Base-by-base conservation (phyloP, 2,888 invertebrate genomes). In the Nomada flava region DNA sequence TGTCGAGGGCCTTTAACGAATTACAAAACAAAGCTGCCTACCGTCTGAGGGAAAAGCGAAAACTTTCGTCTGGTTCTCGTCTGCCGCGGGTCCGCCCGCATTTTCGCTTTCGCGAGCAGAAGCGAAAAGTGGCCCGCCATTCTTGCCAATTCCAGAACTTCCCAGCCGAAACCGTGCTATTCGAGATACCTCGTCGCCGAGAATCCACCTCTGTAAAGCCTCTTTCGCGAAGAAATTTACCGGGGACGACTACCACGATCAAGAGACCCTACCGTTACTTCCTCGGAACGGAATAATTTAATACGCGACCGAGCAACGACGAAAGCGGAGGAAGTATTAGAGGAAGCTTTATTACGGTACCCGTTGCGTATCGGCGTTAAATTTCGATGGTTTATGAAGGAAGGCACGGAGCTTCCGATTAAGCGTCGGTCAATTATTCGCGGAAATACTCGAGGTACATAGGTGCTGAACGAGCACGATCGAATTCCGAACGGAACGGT, bases 1-100 rank as follows among this genome's bases (percentile, higher is more conserved):
- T 13, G 18, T 2, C 20, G 53, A 36, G 26, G 76, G 76, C 65
- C 77, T 83, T 83, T 82, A 83, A 83, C 77, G 82, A 83, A 83
- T 77, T 82, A 74, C 77, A 77, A 82, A 83, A 82, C 83, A 83
- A 83, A 82, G 70, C 82, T 36, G 36, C 42, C 36, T 15, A 3
- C 13, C 42, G 3, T 10, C 52, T n/a, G 55, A 67, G 36, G 18
- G 47, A 50, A 26, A 52, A 69, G 68, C 65, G 73, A 23, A 57
- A 83, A 83, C 74, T 82, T 83, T 77, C 62, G 29, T 20, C 44
- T 13, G 47, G 20, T 42, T 78, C 42, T 44, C 55, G 60, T 71
- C 60, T 59, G 20, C 15, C 26, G 44, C 18, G 36, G 9, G 18
- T 0, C 23, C 68, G 78, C 57, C 76, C 76, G 64, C 57, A 20